These are phyloP conservation scores for Caranx ignobilis DNA, from an alignment of 2,113 vertebrate species.

Conservation along the genomic window DNA sequence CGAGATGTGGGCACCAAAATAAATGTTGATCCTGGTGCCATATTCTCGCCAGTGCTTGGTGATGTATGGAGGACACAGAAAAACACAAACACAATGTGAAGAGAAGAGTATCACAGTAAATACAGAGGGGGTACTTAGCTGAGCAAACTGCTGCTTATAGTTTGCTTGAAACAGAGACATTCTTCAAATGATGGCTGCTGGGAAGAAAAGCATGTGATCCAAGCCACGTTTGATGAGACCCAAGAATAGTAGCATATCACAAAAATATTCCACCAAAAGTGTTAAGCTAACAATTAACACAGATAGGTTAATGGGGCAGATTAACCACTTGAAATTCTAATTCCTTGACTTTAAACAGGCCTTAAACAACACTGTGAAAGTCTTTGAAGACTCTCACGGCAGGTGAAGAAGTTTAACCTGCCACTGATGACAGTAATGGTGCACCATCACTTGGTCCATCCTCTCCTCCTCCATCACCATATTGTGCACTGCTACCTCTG, in stretches of 20 bases:
- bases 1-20: constrained; percentile 45
- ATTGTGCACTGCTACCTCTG: too few relatives aligned
- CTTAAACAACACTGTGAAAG: too few relatives aligned
- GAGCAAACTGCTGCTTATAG: constrained; percentile 26
- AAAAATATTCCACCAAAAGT: too few relatives aligned
- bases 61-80: constrained; percentile 13
- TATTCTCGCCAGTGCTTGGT: constrained; percentile 32
- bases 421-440: too few relatives aligned
- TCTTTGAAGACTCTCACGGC: too few relatives aligned
- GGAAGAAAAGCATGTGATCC: constrained; percentile 2
- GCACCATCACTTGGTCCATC: too few relatives aligned
- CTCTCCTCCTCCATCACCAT: too few relatives aligned
- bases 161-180: constrained; percentile 26
- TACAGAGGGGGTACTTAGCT: constrained; percentile 24
- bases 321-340: background rate
- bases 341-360: too few relatives aligned
- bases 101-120: constrained; percentile 32
- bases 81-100: constrained; percentile 13
- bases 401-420: too few relatives aligned
- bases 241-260: background rate
- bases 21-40: constrained; percentile 44
- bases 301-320: too few relatives aligned
- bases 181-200: background rate
- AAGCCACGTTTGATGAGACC: background rate
- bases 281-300: too few relatives aligned